A percentile compares a stretch with the other conserved stretches of the same genome.
These are phyloP conservation scores for Malurus alboscapulatus DNA, from an alignment of 2,113 vertebrate genomes.

Conservation along the genomic window DNA sequence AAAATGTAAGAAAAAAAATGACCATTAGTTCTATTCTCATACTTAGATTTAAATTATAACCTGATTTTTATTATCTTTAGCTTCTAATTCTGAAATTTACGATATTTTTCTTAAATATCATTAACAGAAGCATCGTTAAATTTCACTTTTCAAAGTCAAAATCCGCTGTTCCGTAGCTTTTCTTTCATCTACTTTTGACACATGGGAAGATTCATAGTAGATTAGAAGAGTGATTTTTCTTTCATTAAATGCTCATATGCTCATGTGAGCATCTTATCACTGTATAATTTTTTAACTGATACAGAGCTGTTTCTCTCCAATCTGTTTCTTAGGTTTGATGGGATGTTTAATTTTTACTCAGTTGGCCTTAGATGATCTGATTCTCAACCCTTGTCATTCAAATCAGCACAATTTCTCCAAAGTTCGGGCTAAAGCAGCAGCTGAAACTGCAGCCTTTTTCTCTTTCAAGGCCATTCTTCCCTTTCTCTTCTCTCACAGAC, in stretches of 20 bases:
- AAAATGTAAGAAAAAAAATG: background rate
- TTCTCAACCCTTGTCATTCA: background rate
- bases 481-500: background rate
- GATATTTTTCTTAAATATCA: background rate
- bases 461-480: background rate
- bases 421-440: background rate
- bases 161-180: background rate
- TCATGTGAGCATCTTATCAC: background rate
- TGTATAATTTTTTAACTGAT: background rate
- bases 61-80: background rate
- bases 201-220: background rate
- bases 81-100: background rate
- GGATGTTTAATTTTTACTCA: background rate
- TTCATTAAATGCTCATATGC: background rate
- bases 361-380: background rate
- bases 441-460: background rate
- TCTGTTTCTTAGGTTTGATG: background rate
- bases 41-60: background rate
- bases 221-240: background rate
- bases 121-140: background rate
- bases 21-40: background rate
- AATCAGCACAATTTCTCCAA: background rate
- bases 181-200: background rate
- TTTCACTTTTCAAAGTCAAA: background rate
- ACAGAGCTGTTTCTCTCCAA: background rate